Evolutionary conservation across 2,888 invertebrate genomes (phyloP).

Genomic region (Papilio elwesi): DNA sequence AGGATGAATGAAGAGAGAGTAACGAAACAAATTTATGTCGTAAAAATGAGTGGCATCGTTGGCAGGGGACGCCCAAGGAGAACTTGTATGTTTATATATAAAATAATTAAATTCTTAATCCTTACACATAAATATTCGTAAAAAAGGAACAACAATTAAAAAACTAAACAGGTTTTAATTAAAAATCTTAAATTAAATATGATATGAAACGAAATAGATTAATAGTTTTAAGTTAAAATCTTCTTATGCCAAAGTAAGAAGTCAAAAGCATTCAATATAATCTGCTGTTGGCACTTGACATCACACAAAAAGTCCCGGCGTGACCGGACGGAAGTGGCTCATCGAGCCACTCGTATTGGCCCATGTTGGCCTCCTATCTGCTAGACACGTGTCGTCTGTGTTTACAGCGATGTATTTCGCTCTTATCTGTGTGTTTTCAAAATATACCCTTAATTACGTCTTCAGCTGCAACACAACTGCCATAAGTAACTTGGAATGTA

Average conservation of each 20-base stretch:
- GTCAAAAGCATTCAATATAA: constrained; percentile 55
- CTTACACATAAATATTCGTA: too few species aligned
- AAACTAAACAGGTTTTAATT: too few species aligned
- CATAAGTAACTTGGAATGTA: too few species aligned
- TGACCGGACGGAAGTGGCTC: constrained; percentile 65
- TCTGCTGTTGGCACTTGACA: constrained; percentile 55
- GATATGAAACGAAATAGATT: neutral
- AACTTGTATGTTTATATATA: too few species aligned
- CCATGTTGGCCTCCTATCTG: constrained; percentile 56
- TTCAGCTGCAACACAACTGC: constrained; percentile 55
- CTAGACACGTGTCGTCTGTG: constrained; percentile 72
- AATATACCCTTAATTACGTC: constrained; percentile 47
- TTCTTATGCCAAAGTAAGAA: constrained; percentile 49
- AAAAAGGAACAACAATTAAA: too few species aligned
- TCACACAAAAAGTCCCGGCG: constrained; percentile 55
- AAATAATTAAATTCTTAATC: too few species aligned
- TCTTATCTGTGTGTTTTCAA: constrained; percentile 58
- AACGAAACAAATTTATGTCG: too few species aligned
- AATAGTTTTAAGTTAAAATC: neutral
- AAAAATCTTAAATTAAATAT: constrained; percentile 34
- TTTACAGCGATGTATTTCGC: constrained; percentile 65
- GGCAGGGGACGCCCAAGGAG: too few species aligned
- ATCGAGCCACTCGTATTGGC: constrained; percentile 65
- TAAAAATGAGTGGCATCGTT: too few species aligned
- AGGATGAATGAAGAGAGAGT: too few species aligned